These are phyloP conservation scores for Scomberomorus guttatus DNA, from an alignment of 2,797 vertebrate species.

Conservation along the genomic window DNA sequence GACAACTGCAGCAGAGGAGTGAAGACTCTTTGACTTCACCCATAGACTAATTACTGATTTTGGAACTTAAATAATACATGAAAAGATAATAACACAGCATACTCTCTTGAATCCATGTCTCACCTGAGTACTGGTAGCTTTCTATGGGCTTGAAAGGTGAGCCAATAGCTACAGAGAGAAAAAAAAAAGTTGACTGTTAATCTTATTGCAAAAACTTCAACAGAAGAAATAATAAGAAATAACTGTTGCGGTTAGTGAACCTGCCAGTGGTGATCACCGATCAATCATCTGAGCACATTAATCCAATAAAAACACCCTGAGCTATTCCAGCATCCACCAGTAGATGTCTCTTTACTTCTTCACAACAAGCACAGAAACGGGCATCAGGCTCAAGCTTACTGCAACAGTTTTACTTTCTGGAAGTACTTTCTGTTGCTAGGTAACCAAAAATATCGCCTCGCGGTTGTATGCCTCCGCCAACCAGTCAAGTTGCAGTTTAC, in stretches of 20 bases:
- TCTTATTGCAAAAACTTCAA: neutral
- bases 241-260: neutral
- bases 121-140: slow-evolving; percentile 98
- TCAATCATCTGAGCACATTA: neutral
- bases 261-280: neutral
- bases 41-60: neutral
- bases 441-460: neutral
- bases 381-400: neutral
- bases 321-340: slow-evolving; percentile 42
- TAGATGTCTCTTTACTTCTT: slow-evolving; percentile 42
- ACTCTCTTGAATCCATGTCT: slow-evolving; percentile 49
- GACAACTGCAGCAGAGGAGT: neutral
- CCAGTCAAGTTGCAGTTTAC: too few species aligned
- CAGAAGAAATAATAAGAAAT: neutral
- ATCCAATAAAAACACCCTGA: neutral
- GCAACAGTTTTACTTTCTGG: slow-evolving; percentile 1
- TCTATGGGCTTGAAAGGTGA: slow-evolving; percentile 99
- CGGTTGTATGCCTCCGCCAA: too few species aligned
- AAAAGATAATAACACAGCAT: neutral
- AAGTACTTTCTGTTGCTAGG: neutral
- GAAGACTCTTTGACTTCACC: neutral
- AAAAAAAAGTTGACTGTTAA: slow-evolving; percentile 23
- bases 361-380: neutral
- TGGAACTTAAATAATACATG: neutral
- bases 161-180: slow-evolving; percentile 89